These are phyloP conservation scores for Morpho deidamia DNA, from an alignment of 2,888 invertebrate species.

Conservation along the genomic window DNA sequence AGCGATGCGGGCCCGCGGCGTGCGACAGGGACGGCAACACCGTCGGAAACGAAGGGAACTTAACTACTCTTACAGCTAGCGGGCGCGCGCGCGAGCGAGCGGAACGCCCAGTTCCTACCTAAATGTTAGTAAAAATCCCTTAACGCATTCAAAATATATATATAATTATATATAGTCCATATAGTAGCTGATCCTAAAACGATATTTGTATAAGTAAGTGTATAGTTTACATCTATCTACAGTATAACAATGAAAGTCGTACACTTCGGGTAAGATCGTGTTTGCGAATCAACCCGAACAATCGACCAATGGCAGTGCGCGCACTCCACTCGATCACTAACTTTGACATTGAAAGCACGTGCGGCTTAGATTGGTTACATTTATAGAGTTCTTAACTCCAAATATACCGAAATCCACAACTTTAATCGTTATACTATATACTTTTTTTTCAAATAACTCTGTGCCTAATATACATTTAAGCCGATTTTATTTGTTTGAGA, in stretches of 20 bases:
- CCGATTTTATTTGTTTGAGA: constrained; percentile 55
- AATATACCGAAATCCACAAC: too few species aligned
- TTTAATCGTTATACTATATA: constrained; percentile 49
- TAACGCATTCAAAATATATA: constrained; percentile 77
- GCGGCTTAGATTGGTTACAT: too few species aligned
- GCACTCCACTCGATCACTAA: too few species aligned
- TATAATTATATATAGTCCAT: constrained; percentile 56
- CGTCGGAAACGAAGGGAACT: constrained; percentile 33
- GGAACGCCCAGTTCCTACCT: constrained; percentile 63
- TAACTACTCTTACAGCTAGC: constrained; percentile 22
- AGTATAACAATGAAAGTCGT: too few species aligned
- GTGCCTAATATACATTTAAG: constrained; percentile 76
- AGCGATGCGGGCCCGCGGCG: constrained; percentile 32
- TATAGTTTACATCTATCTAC: constrained; percentile 45
- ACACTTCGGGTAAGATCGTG: too few species aligned
- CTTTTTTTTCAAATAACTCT: constrained; percentile 62
- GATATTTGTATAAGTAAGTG: constrained; percentile 65
- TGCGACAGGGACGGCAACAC: constrained; percentile 37
- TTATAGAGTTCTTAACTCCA: too few species aligned
- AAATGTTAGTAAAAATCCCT: constrained; percentile 76
- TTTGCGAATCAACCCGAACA: too few species aligned
- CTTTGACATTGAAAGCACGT: too few species aligned
- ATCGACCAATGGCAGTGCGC: too few species aligned
- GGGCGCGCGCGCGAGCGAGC: constrained; percentile 35
- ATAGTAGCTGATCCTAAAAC: constrained; percentile 64